These are phyloP conservation scores for Doris montereyensis DNA, from an alignment of 2,888 invertebrate genomes.

Conservation along the genomic window DNA sequence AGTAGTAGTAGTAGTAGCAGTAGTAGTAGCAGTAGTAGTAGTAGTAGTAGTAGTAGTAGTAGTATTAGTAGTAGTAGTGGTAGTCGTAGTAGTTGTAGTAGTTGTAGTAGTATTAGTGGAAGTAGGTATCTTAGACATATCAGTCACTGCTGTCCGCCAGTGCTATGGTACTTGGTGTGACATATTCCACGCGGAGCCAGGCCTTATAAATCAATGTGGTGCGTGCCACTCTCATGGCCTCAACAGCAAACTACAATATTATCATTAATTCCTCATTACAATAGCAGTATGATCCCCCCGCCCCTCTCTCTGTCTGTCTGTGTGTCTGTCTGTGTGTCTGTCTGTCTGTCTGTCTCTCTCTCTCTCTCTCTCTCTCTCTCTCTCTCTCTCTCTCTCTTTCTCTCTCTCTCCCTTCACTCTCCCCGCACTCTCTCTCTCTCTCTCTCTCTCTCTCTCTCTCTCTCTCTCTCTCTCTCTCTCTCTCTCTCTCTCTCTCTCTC, in stretches of 20 bases:
- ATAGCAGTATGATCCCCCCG: too few relatives aligned
- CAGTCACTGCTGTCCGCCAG: too few relatives aligned
- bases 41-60: neutral
- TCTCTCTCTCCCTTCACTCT: neutral
- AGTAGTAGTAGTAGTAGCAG: constrained; percentile 21
- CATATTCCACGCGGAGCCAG: too few relatives aligned
- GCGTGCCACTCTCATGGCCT: too few relatives aligned
- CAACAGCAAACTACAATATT: too few relatives aligned
- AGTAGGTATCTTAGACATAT: neutral
- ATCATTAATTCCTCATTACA: too few relatives aligned
- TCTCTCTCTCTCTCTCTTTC: neutral
- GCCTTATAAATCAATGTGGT: too few relatives aligned
- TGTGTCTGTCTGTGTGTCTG: neutral
- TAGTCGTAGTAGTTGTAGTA: neutral
- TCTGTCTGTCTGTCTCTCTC: neutral
- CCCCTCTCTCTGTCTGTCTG: too few relatives aligned
- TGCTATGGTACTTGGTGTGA: too few relatives aligned
- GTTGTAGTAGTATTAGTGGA: neutral
- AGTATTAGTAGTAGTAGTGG: neutral
- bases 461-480: constrained; percentile 22
- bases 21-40: constrained; percentile 4
- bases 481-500: constrained; percentile 22
- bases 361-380: constrained; percentile 27
- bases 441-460: constrained; percentile 19
- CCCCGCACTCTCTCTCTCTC: neutral